Base-by-base conservation (phyloP, 2,113 vertebrate genomes). In the Notothenia rossii region DNA sequence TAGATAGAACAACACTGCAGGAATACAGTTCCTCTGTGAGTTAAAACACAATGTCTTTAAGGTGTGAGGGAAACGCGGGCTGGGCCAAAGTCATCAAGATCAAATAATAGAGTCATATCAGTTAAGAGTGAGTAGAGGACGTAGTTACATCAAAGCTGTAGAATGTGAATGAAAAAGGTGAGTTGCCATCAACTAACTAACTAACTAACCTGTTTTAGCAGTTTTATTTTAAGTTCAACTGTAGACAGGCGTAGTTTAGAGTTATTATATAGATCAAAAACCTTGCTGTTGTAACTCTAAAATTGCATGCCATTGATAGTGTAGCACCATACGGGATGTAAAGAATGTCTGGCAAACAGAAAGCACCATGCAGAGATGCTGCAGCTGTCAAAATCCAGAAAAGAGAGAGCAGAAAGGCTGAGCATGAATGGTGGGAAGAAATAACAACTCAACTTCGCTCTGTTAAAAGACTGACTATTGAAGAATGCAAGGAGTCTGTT, bases 1-100 rank as follows among this genome's bases (percentile, higher is more conserved):
- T 86, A 89, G 82, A 92, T 90, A 91, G 84, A 85, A 50, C n/a
- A 18, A 7, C 25, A 18, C 49, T 53, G 51, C 79, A 86, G 60
- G 61, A 69, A 72, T 72, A 69, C 45, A 59, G 73, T 77, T 88
- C 90, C 88, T 77, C 76, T 75, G 90, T 86, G 91, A 89, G 0
- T 79, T 83, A 29, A 82, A 88, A 85, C 82, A 92, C 89, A 92
- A 91, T 91, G 90, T 89, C 62, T 85, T 25, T 60, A 75, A 86
- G 81, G 36, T 68, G 54, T 78, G 56, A 64, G 63, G 79, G 68
- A 81, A 83, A 71, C 49, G 45, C 17, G 68, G 70, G 53, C 48
- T 4, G 59, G 40, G 33, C 64, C 43, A 1, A 12, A 12, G 45
- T 71, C 50, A 50, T 75, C 72, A 77, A 73, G 53, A 59, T 77